Base-by-base conservation (phyloP, 2,113 vertebrate species). In the Caracal caracal region DNA sequence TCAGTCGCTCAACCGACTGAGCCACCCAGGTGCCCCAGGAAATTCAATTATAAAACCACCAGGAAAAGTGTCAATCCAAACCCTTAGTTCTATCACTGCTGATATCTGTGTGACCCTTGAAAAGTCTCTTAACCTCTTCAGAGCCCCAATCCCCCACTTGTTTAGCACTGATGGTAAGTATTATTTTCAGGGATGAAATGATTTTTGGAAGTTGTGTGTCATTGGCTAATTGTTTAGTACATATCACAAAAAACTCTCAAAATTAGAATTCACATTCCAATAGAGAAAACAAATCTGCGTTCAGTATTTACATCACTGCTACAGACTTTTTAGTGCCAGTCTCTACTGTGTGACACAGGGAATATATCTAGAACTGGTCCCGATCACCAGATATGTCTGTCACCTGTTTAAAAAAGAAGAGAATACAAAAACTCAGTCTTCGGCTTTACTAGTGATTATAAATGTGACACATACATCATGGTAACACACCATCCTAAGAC, bases 101-200 rank as follows among this genome's bases (percentile, higher is more conserved):
- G 28, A 35, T 6, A 15, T 73, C 35, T 49, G 16, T 87, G 11
- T 56, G 73, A 70, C 30, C 26, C 22, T 33, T 33, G 12, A 65
- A 4, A 75, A 95, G n/a, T 76, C 20, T 63, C 24, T 71, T 59
- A 37, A 43, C 9, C 65, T 84, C 56, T 80, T 94, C 6, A 37
- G 35, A 84, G 40, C 12, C 70, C 37, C 61, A 84, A 53, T 20
- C 30, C n/a, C 33, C 82, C 43, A 35, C 12, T 17, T 90, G 6
- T 56, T 93, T 37, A 33, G 68, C 56, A 97, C 66, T 93, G 75
- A 73, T 8, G 20, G 53, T 61, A 87, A 90, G n/a, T 20, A 5
- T 93, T 90, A 90, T 66, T 94, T 95, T 88, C 78, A 73, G 86
- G n/a, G 12, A 88, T 84, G 30, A 70, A 87, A 93, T 0, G 7